A percentile compares a stretch with the other conserved stretches of the same genome.
phyloP scores from a whole-genome alignment of 2,113 vertebrate genomes.

The Pithys albifrons region DNA sequence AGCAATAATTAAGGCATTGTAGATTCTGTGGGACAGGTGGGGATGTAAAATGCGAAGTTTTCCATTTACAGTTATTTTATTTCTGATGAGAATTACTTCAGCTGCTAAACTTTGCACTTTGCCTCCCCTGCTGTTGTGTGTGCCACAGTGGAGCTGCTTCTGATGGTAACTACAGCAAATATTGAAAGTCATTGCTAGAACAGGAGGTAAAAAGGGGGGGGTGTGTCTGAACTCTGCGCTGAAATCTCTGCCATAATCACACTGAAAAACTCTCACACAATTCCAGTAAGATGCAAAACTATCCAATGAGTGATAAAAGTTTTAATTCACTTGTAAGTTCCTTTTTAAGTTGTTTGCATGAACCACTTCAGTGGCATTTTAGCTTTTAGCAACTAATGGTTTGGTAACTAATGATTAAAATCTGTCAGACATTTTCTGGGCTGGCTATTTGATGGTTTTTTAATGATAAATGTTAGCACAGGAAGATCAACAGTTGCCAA shows the following conservation, averaged over 20 bases:
- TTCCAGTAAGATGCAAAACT: neutral
- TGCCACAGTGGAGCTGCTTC: neutral
- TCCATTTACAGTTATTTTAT: neutral
- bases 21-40: neutral
- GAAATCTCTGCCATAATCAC: neutral
- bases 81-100: slow-evolving; percentile 18
- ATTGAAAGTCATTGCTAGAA: neutral
- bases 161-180: neutral
- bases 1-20: neutral
- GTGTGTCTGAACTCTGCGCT: neutral
- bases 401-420: neutral
- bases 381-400: neutral
- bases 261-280: neutral
- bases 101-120: neutral
- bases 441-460: neutral
- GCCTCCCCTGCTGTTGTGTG: neutral
- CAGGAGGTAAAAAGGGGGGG: neutral
- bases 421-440: neutral
- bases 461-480: neutral
- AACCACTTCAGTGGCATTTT: neutral
- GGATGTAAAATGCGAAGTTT: neutral
- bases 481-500: neutral
- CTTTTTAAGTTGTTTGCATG: neutral
- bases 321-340: neutral
- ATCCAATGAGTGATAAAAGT: accelerated